Evolutionary conservation across 2,797 vertebrate species (phyloP), one percentile per base, ranked within the genome.

Genomic region (Rhyacichthys aspro): DNA sequence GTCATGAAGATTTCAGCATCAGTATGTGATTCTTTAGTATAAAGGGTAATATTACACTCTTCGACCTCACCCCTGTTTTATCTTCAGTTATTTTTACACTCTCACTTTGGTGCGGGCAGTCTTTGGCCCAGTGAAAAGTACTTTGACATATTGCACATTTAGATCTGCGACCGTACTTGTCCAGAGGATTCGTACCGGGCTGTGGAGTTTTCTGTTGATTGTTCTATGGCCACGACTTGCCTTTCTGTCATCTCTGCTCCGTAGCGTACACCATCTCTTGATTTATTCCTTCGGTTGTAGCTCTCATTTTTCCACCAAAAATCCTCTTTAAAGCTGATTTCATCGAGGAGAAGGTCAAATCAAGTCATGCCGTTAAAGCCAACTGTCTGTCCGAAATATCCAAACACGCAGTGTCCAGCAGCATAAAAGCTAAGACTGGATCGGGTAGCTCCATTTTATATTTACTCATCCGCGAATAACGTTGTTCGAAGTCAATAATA

Each of bases 1-100:
- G 68, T 19, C 37, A 76, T 18, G n/a, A 71, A 65, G 1, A 83
- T 74, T 10, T 81, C 49, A 18, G 45, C 33, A 8, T 54, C 28
- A 12, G 58, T 39, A 8, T 8, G 57, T 33, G 37, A 53, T 9
- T 58, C 70, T 58, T 72, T 44, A 2, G 52, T 32, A 14, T 28
- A 63, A 2, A 54, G 50, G 9, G 37, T 39, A 14, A 41, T 15
- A 9, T 23, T 54, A 11, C 37, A 28, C 18, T 54, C 18, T 9
- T 33, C 28, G 1, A 16, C 11, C 4, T 46, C 44, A 33, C 32
- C n/a, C n/a, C 12, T 3, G 38, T 12, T 12, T 41, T 41, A 6
- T 41, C 38, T 41, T 23, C 19, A 14, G 5, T 12, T 4, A 54
- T 9, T 18, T 39, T 23, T 2, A 54, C 50, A 5, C 14, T 19